Percentiles rank a stretch among this genome's conserved stretches.
Evolutionary conservation across 2,797 vertebrate genomes (phyloP).

Genomic region (Bovichtus variegatus): DNA sequence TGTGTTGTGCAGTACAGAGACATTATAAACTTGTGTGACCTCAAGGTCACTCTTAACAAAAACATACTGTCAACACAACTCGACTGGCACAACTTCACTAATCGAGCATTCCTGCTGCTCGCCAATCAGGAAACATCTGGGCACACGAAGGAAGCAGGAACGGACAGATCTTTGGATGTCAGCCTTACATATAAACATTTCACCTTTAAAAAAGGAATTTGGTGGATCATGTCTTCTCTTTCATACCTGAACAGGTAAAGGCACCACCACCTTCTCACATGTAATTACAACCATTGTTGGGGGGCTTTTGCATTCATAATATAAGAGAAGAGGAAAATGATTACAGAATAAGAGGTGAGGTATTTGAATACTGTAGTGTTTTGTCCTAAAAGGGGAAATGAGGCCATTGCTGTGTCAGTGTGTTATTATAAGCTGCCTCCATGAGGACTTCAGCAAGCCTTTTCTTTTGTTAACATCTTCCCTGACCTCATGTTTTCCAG

Average conservation of each 20-base stretch:
- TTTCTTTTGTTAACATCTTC: conserved; percentile 83
- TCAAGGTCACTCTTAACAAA: conserved; percentile 54
- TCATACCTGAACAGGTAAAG: conserved; percentile 48
- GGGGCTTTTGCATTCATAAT: conserved; percentile 14
- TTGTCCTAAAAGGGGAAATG: conserved; percentile 48
- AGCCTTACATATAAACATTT: conserved; percentile 59
- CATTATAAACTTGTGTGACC: conserved; percentile 61
- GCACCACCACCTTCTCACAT: not conserved
- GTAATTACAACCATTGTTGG: conserved; percentile 4
- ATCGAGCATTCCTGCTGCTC: conserved; percentile 59
- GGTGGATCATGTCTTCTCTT: conserved; percentile 31
- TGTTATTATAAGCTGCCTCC: conserved; percentile 67
- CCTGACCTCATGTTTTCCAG: conserved; percentile 88
- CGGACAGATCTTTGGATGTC: conserved; percentile 48
- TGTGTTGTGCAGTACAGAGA: conserved; percentile 41
- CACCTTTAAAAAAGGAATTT: conserved; percentile 42
- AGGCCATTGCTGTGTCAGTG: conserved; percentile 50
- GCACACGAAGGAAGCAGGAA: conserved; percentile 67
- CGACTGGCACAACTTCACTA: conserved; percentile 58
- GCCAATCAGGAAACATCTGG: conserved; percentile 85
- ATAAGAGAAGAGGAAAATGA: conserved; percentile 26
- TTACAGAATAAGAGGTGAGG: conserved; percentile 17
- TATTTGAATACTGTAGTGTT: conserved; percentile 24
- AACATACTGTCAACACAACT: conserved; percentile 62
- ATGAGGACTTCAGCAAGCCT: conserved; percentile 55